Evolutionary conservation across 2,888 invertebrate species (phyloP), one percentile per base, ranked within the genome.

Genomic region (Balanococcus diminutus): DNA sequence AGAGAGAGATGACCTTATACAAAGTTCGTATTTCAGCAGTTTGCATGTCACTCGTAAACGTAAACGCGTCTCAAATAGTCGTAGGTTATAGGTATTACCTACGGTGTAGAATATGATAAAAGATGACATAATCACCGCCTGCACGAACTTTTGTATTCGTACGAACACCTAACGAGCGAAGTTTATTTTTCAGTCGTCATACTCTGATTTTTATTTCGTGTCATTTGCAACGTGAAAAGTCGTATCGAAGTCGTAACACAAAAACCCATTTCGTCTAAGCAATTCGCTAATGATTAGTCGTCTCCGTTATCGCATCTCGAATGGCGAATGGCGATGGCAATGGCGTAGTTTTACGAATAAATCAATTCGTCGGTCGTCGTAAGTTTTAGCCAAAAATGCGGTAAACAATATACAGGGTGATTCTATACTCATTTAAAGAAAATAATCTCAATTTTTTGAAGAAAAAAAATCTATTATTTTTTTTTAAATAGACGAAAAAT

Each of bases 1-100:
- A 67, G 67, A 67, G 28, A 67, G 28, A 67, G 67, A 67, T 67
- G 31, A 28, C 67, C 28, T 28, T 28, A 67, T 5, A 67, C 28
- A 67, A 67, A 67, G 67, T 67, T 67, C 67, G 67, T 28, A 67
- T 67, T 67, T 67, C 67, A 67, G 28, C 67, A 67, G 28, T 28
- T 25, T 25, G 67, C 67, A 67, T 67, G 28, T 19, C 28, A 16
- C 67, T 67, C 67, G 67, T 67, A 67, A 67, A 67, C 67, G 67
- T n/a, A n/a, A n/a, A n/a, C n/a, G 22, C 19, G 56, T n/a, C n/a
- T n/a, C n/a, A n/a, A 51, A 51, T n/a, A 51, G 51, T 51, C 61
- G 25, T n/a, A 28, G 16, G 28, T 3, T 22, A 56, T 56, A 22
- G 56, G 36, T 36, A n/a, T n/a, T n/a, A n/a, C n/a, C n/a, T n/a